Base-by-base conservation (phyloP, 2,888 invertebrate genomes). In the Synergus itoensis region DNA sequence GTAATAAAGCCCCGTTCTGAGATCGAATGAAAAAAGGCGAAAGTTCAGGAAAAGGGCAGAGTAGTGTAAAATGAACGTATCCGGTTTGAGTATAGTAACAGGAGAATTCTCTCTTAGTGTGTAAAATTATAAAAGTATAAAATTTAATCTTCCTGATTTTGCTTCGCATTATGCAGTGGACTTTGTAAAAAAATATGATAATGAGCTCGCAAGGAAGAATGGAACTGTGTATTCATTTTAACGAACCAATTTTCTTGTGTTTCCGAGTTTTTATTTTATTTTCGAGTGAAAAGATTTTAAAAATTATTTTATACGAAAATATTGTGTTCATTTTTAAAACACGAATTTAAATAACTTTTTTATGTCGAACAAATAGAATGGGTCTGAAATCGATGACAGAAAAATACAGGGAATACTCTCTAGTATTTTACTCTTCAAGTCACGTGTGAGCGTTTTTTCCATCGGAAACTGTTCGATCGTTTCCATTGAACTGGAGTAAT, bases 1-100 rank as follows among this genome's bases (percentile, higher is more conserved):
- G 79, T 80, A 80, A 84, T 84, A 84, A 82, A 84, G 79, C 79
- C 67, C 77, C 81, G 77, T 80, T 67, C 80, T 76, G 64, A 75
- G 76, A 80, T 80, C 76, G 53, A 76, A 28, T n/a, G 12, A 53
- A 73, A 73, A 53, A 36, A 73, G 7, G 43, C 16, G 7, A 12
- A 5, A 28, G 21, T 36, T 36, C 28, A 63, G 40, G 41, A 43
- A 53, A 43, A 73, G 60, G 8, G 41, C n/a, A 40, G 18, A 41
- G 67, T 45, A 53, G 62, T 41, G 65, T 69, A 73, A 73, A 73
- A 73, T 53, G 36, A 53, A 73, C 48, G 53, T 53, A 53, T 73
- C 73, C 53, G 73, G 18, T 16, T 3, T 11, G 9, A 21, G 73
- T n/a, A n/a, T n/a, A n/a, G n/a, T 53, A 11, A 48, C 16, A 11